Percentiles rank a stretch among this genome's conserved stretches.
phyloP scores from a whole-genome alignment of 2,113 vertebrate genomes.

The Oreotragus oreotragus region DNA sequence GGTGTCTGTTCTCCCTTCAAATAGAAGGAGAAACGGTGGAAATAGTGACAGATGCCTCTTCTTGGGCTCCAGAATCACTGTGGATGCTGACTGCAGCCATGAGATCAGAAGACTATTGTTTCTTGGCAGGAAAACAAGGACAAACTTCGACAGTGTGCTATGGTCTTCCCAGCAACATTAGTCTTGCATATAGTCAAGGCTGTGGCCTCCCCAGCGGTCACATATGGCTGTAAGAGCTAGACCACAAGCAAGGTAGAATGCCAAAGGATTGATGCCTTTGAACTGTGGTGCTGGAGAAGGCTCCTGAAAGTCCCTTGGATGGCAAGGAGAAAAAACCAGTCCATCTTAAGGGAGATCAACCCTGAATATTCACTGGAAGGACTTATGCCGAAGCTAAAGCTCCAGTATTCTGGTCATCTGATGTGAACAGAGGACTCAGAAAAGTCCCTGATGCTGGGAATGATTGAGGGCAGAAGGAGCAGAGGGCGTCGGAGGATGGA shows the following conservation, averaged over 20 bases:
- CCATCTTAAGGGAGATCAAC: neutral
- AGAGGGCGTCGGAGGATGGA: neutral
- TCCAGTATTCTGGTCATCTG: neutral
- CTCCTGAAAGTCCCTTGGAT: neutral
- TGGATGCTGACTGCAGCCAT: neutral
- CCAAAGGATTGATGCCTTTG: neutral
- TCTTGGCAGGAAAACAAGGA: neutral
- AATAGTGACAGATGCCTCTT: neutral
- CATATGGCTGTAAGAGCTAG: neutral
- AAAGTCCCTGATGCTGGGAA: neutral
- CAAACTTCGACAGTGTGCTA: fast-evolving
- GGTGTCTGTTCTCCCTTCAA: neutral
- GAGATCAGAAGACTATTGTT: neutral
- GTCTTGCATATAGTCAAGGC: neutral
- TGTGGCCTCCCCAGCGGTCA: neutral
- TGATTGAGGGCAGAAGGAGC: neutral
- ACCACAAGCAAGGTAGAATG: neutral
- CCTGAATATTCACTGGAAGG: neutral
- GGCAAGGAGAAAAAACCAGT: neutral
- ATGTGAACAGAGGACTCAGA: neutral
- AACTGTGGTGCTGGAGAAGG: neutral
- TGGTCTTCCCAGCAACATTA: neutral
- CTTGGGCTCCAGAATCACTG: neutral
- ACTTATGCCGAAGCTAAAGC: neutral
- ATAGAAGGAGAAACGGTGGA: neutral